Evolutionary conservation across 2,888 invertebrate genomes (phyloP).

Genomic region (Coenonympha arcania): DNA sequence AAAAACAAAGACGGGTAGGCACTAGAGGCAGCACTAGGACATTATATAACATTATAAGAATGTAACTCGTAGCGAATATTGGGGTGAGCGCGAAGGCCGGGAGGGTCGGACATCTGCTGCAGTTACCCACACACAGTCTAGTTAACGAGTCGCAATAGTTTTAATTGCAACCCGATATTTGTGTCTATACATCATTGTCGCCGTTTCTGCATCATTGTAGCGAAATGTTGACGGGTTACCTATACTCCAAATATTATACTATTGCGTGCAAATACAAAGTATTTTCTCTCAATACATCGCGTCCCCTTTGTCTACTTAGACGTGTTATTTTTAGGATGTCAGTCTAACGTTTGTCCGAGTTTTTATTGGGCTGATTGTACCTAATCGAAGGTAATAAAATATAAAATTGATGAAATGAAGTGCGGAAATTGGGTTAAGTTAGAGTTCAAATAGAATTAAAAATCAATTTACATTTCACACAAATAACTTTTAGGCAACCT

Average conservation of each 20-base stretch:
- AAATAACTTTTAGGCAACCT: no score
- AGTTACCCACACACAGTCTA: conserved; percentile 54
- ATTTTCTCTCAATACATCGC: not conserved
- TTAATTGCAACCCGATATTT: conserved; percentile 71
- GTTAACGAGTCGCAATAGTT: conserved; percentile 62
- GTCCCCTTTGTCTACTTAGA: no score
- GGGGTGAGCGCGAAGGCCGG: conserved; percentile 51
- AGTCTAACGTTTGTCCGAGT: no score
- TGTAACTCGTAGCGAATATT: conserved; percentile 36
- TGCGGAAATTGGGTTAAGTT: not conserved
- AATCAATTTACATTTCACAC: not conserved
- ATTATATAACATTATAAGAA: not conserved
- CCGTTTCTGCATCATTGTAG: conserved; percentile 2
- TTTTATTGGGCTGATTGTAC: no score
- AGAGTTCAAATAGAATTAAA: not conserved
- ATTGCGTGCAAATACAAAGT: not conserved
- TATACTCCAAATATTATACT: not conserved
- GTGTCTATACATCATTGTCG: conserved; percentile 27
- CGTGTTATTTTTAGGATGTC: no score
- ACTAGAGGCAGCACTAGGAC: no score
- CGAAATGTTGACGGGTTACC: not conserved
- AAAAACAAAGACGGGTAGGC: no score
- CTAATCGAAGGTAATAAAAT: not conserved
- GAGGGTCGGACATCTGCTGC: conserved; percentile 67
- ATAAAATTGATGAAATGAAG: not conserved